phyloP scores from a whole-genome alignment of 2,113 vertebrate genomes.

The Nerophis ophidion region DNA sequence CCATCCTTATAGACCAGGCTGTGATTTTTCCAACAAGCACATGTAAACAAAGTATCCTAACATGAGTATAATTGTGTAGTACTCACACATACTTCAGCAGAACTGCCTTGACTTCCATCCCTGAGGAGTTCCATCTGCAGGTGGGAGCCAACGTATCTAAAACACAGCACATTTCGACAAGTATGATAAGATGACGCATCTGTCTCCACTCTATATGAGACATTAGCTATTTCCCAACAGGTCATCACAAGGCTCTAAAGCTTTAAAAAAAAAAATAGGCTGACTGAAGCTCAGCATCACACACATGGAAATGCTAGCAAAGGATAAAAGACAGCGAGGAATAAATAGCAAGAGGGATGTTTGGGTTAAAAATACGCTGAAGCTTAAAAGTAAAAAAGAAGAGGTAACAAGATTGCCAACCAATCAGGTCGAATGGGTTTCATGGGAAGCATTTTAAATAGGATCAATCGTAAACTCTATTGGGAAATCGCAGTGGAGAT shows the following conservation, averaged over 20 bases:
- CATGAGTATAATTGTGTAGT: slow-evolving; percentile 23
- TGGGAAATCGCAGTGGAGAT: slow-evolving; percentile 49
- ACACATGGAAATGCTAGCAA: slow-evolving; percentile 22
- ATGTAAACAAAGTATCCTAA: slow-evolving; percentile 49
- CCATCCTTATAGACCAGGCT: too few species aligned
- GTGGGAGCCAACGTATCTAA: slow-evolving; percentile 77
- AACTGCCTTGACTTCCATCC: slow-evolving; percentile 81
- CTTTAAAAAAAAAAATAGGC: neutral
- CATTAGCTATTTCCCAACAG: slow-evolving; percentile 1
- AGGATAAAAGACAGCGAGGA: slow-evolving; percentile 14
- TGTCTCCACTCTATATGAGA: neutral
- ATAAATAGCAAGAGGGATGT: slow-evolving; percentile 1
- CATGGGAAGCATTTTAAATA: slow-evolving; percentile 50
- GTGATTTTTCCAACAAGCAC: neutral
- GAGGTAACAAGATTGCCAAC: slow-evolving; percentile 14
- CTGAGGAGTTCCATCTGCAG: slow-evolving; percentile 74
- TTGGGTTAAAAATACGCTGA: slow-evolving; percentile 17
- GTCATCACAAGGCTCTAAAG: slow-evolving; percentile 1
- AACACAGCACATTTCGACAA: slow-evolving; percentile 26
- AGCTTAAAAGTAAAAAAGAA: slow-evolving; percentile 3
- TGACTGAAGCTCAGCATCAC: slow-evolving; percentile 15
- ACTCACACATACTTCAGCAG: slow-evolving; percentile 77
- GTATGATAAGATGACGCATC: slow-evolving; percentile 6
- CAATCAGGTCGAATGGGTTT: slow-evolving; percentile 23
- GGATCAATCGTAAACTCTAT: slow-evolving; percentile 54